phyloP scores from a whole-genome alignment of 2,113 vertebrate genomes.

The Gallinago jamesoni region DNA sequence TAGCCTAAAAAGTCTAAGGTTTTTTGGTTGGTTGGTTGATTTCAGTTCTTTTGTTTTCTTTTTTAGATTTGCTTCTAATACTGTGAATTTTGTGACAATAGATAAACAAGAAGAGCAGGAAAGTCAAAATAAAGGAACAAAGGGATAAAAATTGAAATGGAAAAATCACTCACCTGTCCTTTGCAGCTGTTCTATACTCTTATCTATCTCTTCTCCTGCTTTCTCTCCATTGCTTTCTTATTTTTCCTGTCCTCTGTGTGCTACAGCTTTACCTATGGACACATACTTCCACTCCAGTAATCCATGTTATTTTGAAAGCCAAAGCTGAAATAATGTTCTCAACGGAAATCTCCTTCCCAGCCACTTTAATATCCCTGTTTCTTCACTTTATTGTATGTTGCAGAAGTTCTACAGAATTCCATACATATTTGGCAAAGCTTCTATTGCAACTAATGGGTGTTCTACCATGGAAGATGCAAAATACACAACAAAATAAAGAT shows the following conservation, averaged over 20 bases:
- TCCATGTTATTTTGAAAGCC: neutral
- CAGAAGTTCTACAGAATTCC: neutral
- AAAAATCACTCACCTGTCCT: conserved; percentile 48
- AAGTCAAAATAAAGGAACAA: conserved; percentile 24
- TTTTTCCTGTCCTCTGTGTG: neutral
- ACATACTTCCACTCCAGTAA: neutral
- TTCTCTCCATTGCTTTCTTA: neutral
- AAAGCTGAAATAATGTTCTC: neutral
- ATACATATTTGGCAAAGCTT: neutral
- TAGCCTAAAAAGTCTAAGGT: neutral
- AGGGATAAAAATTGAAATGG: neutral
- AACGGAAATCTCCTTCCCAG: neutral
- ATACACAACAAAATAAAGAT: neutral
- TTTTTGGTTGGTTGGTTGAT: neutral
- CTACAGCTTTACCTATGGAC: conserved; percentile 4
- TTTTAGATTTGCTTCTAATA: neutral
- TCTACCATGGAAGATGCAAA: neutral
- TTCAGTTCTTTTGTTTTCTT: neutral
- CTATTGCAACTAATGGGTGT: neutral
- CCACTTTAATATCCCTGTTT: neutral
- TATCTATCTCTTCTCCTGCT: conserved; percentile 39
- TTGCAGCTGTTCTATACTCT: neutral
- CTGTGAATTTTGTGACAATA: neutral
- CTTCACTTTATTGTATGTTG: neutral
- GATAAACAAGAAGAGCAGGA: neutral